phyloP scores from a whole-genome alignment of 2,797 vertebrate species.

The Gobio occitaniae region DNA sequence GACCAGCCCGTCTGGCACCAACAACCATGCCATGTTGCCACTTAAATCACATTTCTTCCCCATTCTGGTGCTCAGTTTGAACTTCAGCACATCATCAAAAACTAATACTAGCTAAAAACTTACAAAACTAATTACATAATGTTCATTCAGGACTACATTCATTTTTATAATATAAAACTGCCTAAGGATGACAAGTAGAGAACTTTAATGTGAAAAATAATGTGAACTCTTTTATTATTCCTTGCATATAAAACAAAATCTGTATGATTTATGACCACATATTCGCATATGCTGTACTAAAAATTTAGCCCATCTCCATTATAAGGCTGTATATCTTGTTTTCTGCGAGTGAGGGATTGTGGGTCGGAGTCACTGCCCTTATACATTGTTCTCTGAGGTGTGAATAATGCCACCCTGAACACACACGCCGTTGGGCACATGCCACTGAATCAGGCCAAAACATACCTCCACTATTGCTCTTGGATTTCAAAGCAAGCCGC shows the following conservation, averaged over 20 bases:
- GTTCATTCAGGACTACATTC: background rate
- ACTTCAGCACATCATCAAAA: background rate
- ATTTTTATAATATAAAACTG: background rate
- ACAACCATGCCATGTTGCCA: background rate
- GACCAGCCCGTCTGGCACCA: background rate
- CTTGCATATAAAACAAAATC: background rate
- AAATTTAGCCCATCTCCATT: background rate
- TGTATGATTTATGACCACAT: background rate
- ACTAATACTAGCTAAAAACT: background rate
- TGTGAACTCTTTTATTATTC: background rate
- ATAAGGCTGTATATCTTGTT: background rate
- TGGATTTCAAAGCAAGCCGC: conserved; percentile 46
- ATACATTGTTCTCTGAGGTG: conserved; percentile 33
- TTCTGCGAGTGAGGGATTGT: background rate
- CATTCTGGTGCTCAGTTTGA: background rate
- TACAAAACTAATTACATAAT: background rate
- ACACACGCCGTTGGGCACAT: conserved; percentile 29
- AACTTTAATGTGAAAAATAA: conserved; percentile 12
- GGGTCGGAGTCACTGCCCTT: conserved; percentile 19
- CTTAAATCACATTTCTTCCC: background rate
- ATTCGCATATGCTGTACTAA: background rate
- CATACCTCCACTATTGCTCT: conserved; percentile 37
- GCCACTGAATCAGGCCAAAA: conserved; percentile 51
- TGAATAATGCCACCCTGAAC: conserved; percentile 31
- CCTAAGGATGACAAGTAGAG: background rate